Evolutionary conservation across 2,888 invertebrate genomes (phyloP), one percentile per base, ranked within the genome.

Genomic region (Ectemnius lituratus): DNA sequence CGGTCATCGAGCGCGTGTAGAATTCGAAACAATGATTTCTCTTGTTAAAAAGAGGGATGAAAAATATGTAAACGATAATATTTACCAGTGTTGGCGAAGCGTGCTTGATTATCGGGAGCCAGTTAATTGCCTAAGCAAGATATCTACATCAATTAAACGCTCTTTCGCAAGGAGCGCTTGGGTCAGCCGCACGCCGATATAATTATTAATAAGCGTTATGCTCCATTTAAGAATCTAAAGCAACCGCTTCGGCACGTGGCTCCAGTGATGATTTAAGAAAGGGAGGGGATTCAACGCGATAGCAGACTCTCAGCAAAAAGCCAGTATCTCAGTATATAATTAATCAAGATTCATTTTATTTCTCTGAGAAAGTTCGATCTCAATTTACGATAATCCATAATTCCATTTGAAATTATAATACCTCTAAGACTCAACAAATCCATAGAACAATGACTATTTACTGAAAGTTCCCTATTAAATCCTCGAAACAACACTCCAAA

Each of bases 201-300:
- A 65, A 71, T 71, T 66, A 52, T 60, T 69, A 70, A 67, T 28
- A 62, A 71, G 68, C 52, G 61, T 69, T 45, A 64, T 46, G 72
- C 46, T 57, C 49, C 57, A 52, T 73, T 76, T 70, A 60, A 70
- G 23, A 72, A 47, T 28, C 28, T 56, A 37, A 37, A 28, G 14
- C 49, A 67, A 71, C 76, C 67, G 4, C 16, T 2, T 6, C 8
- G 20, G 23, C 56, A 16, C 16, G 49, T 49, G 14, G 4, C 11
- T 16, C 2, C n/a, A 52, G 5, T 8, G 52, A 52, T 52, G n/a
- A 52, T 52, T 4, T 13, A 13, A 52, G 16, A 5, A 16, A 52
- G 52, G 52, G 52, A 14, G 1, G 5, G 37, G 37, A 37, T 37
- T 37, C 11, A 8, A 37, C 37, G 37, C 5, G 37, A 37, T 37